Conservation (phyloP, 2,113 vertebrate genomes). For the Siniperca chuatsi region DNA sequence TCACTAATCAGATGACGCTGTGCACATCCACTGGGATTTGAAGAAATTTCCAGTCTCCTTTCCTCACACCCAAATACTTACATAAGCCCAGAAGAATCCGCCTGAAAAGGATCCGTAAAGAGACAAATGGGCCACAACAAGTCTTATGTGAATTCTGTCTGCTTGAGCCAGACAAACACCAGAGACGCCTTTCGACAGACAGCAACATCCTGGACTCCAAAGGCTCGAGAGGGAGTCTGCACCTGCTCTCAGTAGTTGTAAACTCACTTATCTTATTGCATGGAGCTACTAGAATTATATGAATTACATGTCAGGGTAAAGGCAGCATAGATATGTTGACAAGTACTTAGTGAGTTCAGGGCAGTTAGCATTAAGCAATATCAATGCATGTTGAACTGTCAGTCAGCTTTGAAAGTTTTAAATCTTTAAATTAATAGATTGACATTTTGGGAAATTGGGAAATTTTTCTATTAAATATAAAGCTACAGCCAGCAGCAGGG, state of each 20-base stretch:
- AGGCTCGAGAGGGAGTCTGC: slow-evolving; percentile 57
- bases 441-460: background rate
- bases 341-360: background rate
- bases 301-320: background rate
- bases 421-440: background rate
- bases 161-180: slow-evolving; percentile 43
- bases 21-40: slow-evolving; percentile 54
- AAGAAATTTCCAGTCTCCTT: slow-evolving; percentile 51
- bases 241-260: slow-evolving; percentile 64
- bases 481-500: background rate
- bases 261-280: slow-evolving; percentile 30
- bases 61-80: slow-evolving; percentile 62
- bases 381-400: background rate
- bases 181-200: slow-evolving; percentile 42
- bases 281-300: background rate
- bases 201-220: slow-evolving; percentile 45
- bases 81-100: slow-evolving; percentile 65
- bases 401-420: background rate
- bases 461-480: background rate
- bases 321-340: background rate
- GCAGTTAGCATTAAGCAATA: background rate
- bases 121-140: slow-evolving; percentile 63
- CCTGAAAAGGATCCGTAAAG: slow-evolving; percentile 22
- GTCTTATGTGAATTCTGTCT: slow-evolving; percentile 51
- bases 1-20: slow-evolving; percentile 62